phyloP scores from a whole-genome alignment of 2,888 invertebrate genomes.

The Caenorhabditis becei region DNA sequence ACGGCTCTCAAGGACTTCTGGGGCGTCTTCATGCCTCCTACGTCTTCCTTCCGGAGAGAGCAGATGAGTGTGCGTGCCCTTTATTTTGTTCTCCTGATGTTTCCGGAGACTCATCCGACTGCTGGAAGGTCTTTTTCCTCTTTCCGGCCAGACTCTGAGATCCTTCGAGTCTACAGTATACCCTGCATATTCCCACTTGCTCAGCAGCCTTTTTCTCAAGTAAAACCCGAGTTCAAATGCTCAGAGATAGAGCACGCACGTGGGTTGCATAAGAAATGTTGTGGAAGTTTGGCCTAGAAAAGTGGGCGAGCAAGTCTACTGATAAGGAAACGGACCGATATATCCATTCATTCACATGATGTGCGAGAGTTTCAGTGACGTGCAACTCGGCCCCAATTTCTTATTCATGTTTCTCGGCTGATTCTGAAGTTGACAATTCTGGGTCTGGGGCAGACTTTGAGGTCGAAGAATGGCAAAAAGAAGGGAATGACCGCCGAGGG shows the following conservation, averaged over 20 bases:
- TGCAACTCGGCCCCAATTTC: constrained; percentile 4
- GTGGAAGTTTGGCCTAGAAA: constrained; percentile 6
- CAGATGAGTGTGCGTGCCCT: constrained; percentile 12
- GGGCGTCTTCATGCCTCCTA: constrained; percentile 22
- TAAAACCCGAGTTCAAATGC: not conserved
- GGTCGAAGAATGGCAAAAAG: constrained; percentile 2
- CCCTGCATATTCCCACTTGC: not conserved
- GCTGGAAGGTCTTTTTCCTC: not conserved
- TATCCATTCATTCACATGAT: constrained; percentile 25
- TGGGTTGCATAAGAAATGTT: constrained; percentile 29
- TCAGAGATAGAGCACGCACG: constrained; percentile 30
- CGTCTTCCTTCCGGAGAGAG: constrained; percentile 10
- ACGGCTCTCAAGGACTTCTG: constrained; percentile 5
- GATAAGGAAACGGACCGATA: constrained; percentile 15
- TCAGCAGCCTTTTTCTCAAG: not conserved
- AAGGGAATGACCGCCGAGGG: not conserved
- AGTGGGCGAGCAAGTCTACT: constrained; percentile 17
- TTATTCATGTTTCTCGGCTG: constrained; percentile 18
- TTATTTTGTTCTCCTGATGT: constrained; percentile 8
- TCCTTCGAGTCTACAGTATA: constrained; percentile 22
- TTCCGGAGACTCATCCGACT: not conserved
- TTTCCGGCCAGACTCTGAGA: not conserved
- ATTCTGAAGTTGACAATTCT: not conserved
- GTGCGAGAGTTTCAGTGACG: not conserved
- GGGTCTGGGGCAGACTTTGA: not conserved